Conservation (phyloP, 2,797 vertebrate genomes). For the Vireo griseus region DNA sequence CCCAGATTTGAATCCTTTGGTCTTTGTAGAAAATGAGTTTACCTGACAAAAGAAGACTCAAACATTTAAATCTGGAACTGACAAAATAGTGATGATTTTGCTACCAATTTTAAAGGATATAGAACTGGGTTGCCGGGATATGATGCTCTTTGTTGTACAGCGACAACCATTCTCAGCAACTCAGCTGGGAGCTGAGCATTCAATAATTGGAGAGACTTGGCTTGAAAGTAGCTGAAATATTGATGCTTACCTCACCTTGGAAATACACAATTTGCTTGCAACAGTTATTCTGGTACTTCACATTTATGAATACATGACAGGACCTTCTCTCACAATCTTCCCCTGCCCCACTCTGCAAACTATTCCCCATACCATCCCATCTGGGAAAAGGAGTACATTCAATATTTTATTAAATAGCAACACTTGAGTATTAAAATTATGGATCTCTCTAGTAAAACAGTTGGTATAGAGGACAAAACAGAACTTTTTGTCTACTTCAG, state of each 20-base stretch:
- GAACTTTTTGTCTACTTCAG: neutral
- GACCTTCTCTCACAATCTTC: neutral
- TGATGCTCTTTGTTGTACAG: neutral
- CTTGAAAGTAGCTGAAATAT: neutral
- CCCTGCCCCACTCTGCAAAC: rapidly evolving
- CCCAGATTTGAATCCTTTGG: neutral
- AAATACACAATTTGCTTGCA: neutral
- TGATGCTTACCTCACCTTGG: neutral
- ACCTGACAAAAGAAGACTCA: neutral
- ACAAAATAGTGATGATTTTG: neutral
- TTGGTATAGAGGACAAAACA: neutral
- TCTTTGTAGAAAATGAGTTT: neutral
- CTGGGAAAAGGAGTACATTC: neutral
- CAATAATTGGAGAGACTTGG: neutral
- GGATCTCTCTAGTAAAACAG: neutral
- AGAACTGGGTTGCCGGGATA: neutral
- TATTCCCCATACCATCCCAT: neutral
- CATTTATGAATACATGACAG: neutral
- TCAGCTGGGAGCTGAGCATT: neutral
- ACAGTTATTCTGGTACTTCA: neutral
- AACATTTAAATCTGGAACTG: neutral
- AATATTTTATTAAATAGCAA: neutral
- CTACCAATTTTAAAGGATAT: neutral
- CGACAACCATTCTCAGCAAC: neutral
- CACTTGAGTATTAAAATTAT: neutral